A percentile compares a stretch with the other conserved stretches of the same genome.
These are phyloP conservation scores for Stegophylla sp. DNA, from an alignment of 2,888 invertebrate genomes.

Conservation along the genomic window DNA sequence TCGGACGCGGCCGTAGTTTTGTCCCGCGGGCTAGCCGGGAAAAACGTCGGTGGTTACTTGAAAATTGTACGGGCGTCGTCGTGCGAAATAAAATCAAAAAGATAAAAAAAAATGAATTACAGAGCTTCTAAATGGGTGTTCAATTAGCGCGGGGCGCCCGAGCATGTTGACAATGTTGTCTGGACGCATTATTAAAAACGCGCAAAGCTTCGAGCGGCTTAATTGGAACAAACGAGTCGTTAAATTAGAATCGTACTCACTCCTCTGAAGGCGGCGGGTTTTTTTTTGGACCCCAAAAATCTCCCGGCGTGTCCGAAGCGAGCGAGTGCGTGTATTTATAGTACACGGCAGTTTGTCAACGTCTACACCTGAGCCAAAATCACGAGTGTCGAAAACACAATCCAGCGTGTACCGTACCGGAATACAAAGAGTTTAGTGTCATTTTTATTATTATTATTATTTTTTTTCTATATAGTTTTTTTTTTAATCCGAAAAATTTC, in stretches of 20 bases:
- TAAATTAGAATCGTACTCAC: slow-evolving; percentile 45
- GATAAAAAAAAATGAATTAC: not conserved
- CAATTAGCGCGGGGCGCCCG: not conserved
- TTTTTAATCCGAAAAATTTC: slow-evolving; percentile 21
- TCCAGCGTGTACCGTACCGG: not conserved
- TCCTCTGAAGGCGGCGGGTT: slow-evolving; percentile 8
- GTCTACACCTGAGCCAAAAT: slow-evolving; percentile 58
- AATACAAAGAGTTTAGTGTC: slow-evolving; percentile 21
- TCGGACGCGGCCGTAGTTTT: not conserved
- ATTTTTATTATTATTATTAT: not conserved
- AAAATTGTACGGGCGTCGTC: too few relatives aligned
- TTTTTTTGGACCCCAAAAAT: slow-evolving; percentile 50
- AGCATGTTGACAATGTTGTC: slow-evolving; percentile 11
- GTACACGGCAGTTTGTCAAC: slow-evolving; percentile 51
- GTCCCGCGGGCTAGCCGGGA: too few relatives aligned
- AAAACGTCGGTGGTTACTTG: too few relatives aligned
- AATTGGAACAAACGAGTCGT: slow-evolving; percentile 59
- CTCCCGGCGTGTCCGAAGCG: slow-evolving; percentile 1
- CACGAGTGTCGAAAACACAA: slow-evolving; percentile 40
- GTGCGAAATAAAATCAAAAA: not conserved
- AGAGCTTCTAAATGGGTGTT: slow-evolving; percentile 9
- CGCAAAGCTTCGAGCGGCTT: slow-evolving; percentile 25
- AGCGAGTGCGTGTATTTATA: slow-evolving; percentile 40
- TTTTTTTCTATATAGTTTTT: not conserved
- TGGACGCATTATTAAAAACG: slow-evolving; percentile 44